Conservation (phyloP, 2,113 vertebrate species). For the Fregata magnificens region DNA sequence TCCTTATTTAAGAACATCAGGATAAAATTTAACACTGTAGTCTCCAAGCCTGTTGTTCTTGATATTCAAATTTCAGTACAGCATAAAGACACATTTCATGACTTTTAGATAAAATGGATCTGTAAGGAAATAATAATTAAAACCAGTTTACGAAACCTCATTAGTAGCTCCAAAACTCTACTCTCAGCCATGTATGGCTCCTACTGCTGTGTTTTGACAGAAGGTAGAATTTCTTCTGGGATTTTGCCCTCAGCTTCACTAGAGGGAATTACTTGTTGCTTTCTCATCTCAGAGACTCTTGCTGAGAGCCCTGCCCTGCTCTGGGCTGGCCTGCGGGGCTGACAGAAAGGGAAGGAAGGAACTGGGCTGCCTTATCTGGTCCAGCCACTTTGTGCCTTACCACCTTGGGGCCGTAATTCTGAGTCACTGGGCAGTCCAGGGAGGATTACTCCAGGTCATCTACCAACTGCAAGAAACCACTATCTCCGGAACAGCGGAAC, state of each 20-base stretch:
- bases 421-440: background rate
- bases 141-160: background rate
- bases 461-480: background rate
- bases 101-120: background rate
- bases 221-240: background rate
- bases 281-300: background rate
- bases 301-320: background rate
- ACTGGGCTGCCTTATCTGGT: conserved; percentile 30
- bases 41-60: background rate
- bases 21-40: background rate
- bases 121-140: background rate
- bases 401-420: background rate
- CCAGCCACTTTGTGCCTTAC: background rate
- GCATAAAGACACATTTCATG: background rate
- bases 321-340: background rate
- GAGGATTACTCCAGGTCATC: background rate
- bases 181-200: background rate
- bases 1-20: background rate
- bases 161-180: background rate
- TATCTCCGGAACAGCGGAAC: background rate
- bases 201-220: background rate
- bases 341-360: conserved; percentile 11
- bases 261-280: background rate
- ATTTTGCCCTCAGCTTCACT: background rate
- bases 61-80: background rate